phyloP scores from a whole-genome alignment of 2,888 invertebrate genomes.

The Sesia apiformis region DNA sequence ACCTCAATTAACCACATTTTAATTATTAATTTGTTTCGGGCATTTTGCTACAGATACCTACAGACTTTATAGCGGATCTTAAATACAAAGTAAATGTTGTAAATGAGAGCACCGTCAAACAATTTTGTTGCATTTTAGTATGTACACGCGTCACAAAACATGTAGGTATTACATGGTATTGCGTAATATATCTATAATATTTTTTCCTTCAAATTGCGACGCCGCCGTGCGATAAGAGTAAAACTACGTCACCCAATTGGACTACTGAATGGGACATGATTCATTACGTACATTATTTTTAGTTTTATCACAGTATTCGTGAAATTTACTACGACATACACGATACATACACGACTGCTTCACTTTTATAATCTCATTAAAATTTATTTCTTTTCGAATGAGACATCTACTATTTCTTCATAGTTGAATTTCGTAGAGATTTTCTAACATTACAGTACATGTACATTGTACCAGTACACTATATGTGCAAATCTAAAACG shows the following conservation, averaged over 20 bases:
- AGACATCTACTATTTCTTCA: too few species aligned
- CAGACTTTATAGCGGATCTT: not conserved
- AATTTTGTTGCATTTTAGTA: not conserved
- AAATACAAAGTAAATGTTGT: not conserved
- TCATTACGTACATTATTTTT: slow-evolving; percentile 53
- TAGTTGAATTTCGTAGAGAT: too few species aligned
- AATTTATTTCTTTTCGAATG: too few species aligned
- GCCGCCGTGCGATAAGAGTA: slow-evolving; percentile 22
- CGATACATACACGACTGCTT: slow-evolving; percentile 31
- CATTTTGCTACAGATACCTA: too few species aligned
- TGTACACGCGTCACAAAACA: not conserved
- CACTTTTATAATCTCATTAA: too few species aligned
- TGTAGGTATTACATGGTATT: not conserved
- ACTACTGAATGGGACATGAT: slow-evolving; percentile 51
- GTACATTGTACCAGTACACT: too few species aligned
- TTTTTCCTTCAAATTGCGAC: not conserved
- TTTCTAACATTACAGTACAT: too few species aligned
- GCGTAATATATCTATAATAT: not conserved
- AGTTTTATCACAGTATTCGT: slow-evolving; percentile 36
- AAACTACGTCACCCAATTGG: slow-evolving; percentile 40
- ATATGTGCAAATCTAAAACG: too few species aligned
- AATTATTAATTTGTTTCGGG: too few species aligned
- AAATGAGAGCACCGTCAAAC: not conserved
- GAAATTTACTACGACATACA: slow-evolving; percentile 57
- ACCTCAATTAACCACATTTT: too few species aligned